These are phyloP conservation scores for Mus pahari DNA, from an alignment of 2,113 vertebrate genomes.

Conservation along the genomic window DNA sequence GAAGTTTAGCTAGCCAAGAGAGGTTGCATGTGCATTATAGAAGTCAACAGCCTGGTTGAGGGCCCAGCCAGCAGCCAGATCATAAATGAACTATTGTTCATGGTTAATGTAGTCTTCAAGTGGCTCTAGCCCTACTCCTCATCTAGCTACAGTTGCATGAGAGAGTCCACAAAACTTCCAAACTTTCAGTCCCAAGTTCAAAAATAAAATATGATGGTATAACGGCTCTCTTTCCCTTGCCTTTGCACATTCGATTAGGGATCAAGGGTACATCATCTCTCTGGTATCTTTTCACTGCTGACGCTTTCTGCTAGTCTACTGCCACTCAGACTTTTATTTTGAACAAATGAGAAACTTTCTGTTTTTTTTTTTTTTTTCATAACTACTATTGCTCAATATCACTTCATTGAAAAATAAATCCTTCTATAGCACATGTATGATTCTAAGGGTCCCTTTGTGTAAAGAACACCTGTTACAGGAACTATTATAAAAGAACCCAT, in stretches of 20 bases:
- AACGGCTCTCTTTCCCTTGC: neutral
- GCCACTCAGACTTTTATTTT: neutral
- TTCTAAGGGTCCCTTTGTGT: neutral
- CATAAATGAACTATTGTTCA: neutral
- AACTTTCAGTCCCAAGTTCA: neutral
- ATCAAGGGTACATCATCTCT: neutral
- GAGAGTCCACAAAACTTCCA: neutral
- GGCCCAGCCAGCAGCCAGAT: neutral
- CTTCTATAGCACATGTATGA: neutral
- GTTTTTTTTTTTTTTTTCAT: neutral
- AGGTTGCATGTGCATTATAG: too few species aligned
- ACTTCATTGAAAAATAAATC: conserved; percentile 34
- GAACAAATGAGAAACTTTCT: neutral
- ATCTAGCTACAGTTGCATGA: neutral
- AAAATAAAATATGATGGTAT: neutral
- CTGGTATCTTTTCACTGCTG: neutral
- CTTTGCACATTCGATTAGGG: neutral
- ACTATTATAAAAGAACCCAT: too few species aligned
- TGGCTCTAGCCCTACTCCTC: neutral
- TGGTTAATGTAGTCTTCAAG: neutral
- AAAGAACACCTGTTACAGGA: neutral
- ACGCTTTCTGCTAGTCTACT: neutral
- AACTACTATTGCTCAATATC: neutral
- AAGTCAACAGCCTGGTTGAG: neutral
- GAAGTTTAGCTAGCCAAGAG: neutral